Evolutionary conservation across 2,797 vertebrate genomes (phyloP).

Genomic region (Choloepus didactylus): DNA sequence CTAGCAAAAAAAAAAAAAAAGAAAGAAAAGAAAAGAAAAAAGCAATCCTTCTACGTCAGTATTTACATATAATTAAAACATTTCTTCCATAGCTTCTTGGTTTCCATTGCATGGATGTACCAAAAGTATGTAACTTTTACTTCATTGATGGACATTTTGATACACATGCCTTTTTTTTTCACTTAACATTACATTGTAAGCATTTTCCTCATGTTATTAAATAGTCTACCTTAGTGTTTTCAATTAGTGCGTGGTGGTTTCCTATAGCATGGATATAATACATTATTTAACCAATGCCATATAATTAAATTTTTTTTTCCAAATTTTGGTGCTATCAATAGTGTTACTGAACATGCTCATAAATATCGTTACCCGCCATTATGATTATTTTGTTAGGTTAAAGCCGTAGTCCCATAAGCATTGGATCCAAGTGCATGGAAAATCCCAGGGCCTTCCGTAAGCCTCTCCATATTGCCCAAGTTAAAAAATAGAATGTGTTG

Average conservation of each 20-base stretch:
- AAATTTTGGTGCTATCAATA: neutral
- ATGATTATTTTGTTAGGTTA: neutral
- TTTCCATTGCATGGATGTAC: accelerated
- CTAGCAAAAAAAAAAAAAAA: neutral
- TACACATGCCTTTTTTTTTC: neutral
- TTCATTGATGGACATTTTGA: neutral
- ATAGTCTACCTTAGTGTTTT: neutral
- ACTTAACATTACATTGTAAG: neutral
- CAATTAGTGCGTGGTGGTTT: neutral
- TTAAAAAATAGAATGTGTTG: neutral
- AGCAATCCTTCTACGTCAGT: neutral
- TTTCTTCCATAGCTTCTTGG: neutral
- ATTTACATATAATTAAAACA: neutral
- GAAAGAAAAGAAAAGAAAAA: too few relatives aligned
- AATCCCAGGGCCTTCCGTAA: neutral
- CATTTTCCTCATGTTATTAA: neutral
- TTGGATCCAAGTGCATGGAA: neutral
- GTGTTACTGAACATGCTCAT: neutral
- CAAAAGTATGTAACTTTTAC: neutral
- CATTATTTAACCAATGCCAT: neutral
- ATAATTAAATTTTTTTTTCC: neutral
- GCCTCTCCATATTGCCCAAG: neutral
- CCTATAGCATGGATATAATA: neutral
- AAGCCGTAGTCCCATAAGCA: neutral
- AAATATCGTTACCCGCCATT: neutral